Conservation (phyloP, 2,113 vertebrate genomes). For the Ranitomeya imitator region DNA sequence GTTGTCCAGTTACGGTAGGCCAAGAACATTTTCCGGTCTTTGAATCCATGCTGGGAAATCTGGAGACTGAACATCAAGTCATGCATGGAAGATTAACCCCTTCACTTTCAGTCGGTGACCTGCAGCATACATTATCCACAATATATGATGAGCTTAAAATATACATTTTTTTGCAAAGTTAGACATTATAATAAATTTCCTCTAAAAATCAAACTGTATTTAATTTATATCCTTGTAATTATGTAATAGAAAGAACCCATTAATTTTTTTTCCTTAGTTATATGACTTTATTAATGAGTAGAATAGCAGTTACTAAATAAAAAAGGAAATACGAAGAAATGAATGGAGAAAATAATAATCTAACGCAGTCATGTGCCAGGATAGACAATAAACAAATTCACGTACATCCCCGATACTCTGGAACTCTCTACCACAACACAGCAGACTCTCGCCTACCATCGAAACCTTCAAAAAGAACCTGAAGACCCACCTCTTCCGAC, state of each 20-base stretch:
- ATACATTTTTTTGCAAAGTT: not conserved
- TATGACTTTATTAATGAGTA: not conserved
- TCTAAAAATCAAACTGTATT: not conserved
- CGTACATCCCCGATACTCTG: no score
- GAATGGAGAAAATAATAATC: no score
- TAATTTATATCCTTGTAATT: constrained; percentile 58
- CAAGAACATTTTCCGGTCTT: constrained; percentile 53
- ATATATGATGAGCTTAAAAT: constrained; percentile 2
- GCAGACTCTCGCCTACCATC: no score
- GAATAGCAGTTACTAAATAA: not conserved
- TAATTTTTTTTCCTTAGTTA: not conserved
- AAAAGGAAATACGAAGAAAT: not conserved
- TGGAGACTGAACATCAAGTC: constrained; percentile 13
- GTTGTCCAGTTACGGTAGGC: constrained; percentile 56
- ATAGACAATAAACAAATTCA: no score
- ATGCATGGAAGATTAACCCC: constrained; percentile 39
- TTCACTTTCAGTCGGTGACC: constrained; percentile 8
- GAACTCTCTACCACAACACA: no score
- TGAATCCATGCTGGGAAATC: constrained; percentile 54
- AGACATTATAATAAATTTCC: not conserved
- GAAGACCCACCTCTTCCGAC: no score
- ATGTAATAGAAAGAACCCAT: not conserved
- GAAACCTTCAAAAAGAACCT: no score
- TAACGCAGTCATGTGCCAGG: no score
- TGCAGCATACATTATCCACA: constrained; percentile 1